Conservation (phyloP, 2,113 vertebrate genomes). For the Zeus faber region DNA sequence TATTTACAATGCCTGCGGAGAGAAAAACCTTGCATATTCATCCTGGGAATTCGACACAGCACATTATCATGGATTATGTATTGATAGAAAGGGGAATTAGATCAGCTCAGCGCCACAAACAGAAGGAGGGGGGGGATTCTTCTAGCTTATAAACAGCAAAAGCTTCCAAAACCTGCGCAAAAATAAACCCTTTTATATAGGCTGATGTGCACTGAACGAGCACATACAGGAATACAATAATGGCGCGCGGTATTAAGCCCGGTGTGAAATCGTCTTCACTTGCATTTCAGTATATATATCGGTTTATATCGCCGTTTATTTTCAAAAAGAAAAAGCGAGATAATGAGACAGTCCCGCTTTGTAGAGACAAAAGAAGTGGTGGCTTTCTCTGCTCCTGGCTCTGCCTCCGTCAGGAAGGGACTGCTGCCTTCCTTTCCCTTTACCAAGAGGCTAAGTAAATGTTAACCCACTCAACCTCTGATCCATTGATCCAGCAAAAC, state of each 20-base stretch:
- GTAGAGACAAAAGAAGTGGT: conserved; percentile 19
- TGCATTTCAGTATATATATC: conserved; percentile 24
- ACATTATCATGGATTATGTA: conserved; percentile 72
- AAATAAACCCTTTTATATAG: conserved; percentile 3
- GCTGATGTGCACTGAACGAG: conserved; percentile 8
- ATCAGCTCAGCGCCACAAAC: conserved; percentile 55
- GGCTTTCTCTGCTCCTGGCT: conserved; percentile 18
- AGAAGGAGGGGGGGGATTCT: conserved; percentile 28
- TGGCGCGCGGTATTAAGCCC: conserved; percentile 7
- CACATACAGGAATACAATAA: conserved; percentile 23
- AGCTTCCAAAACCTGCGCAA: conserved; percentile 21
- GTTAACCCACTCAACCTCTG: too few relatives aligned
- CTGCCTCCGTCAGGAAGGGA: conserved; percentile 38
- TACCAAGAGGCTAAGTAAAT: too few relatives aligned
- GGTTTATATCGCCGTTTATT: not conserved
- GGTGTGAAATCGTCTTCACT: conserved; percentile 3
- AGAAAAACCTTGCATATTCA: conserved; percentile 66
- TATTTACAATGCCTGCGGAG: conserved; percentile 74
- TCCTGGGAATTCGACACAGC: conserved; percentile 61
- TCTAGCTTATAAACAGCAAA: conserved; percentile 24
- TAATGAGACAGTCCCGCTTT: conserved; percentile 22
- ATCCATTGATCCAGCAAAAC: too few relatives aligned
- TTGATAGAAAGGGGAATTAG: conserved; percentile 67
- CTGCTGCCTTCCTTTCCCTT: too few relatives aligned
- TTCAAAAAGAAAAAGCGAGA: conserved; percentile 9